Evolutionary conservation across 1,140 invertebrate genomes (phyloP).

Genomic region (Drosophila nigrodunni): DNA sequence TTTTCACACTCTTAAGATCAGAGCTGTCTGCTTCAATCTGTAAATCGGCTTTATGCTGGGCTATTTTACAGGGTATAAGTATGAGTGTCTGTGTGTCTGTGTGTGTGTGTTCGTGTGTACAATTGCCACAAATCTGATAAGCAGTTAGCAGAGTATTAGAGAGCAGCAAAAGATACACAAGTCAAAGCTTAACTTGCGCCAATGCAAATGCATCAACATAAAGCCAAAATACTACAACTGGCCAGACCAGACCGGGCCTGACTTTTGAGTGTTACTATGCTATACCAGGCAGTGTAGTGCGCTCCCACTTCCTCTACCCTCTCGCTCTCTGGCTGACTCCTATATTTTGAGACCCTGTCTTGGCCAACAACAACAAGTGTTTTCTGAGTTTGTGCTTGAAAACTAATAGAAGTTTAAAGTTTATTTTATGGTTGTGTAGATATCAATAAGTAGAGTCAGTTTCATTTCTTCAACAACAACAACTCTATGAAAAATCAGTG

Average conservation of each 20-base stretch:
- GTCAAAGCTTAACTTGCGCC: conserved; percentile 17
- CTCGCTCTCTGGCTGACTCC: background rate
- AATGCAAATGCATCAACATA: conserved; percentile 52
- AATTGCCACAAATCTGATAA: conserved; percentile 72
- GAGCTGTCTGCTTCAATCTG: too few relatives aligned
- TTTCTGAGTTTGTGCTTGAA: too few relatives aligned
- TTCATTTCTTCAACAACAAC: too few relatives aligned
- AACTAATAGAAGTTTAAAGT: too few relatives aligned
- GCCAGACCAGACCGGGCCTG: conserved; percentile 61
- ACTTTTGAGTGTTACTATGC: conserved; percentile 64
- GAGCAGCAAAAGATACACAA: conserved; percentile 44
- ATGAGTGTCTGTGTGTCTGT: too few relatives aligned
- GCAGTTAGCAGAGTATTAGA: conserved; percentile 77
- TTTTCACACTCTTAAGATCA: too few relatives aligned
- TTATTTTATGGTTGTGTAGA: too few relatives aligned
- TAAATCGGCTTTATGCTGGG: too few relatives aligned
- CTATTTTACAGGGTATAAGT: conserved; percentile 8
- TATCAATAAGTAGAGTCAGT: too few relatives aligned
- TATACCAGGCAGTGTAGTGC: conserved; percentile 2
- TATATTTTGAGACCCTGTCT: too few relatives aligned
- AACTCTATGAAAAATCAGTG: too few relatives aligned
- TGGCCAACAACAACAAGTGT: too few relatives aligned
- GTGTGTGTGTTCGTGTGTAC: background rate
- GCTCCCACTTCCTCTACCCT: background rate
- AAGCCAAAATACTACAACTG: conserved; percentile 67